Evolutionary conservation across 37 sponge, comb jelly and placozoan genomes (phyloP), one percentile per base, ranked within the genome.

Genomic region (Amphimedon queenslandica): DNA sequence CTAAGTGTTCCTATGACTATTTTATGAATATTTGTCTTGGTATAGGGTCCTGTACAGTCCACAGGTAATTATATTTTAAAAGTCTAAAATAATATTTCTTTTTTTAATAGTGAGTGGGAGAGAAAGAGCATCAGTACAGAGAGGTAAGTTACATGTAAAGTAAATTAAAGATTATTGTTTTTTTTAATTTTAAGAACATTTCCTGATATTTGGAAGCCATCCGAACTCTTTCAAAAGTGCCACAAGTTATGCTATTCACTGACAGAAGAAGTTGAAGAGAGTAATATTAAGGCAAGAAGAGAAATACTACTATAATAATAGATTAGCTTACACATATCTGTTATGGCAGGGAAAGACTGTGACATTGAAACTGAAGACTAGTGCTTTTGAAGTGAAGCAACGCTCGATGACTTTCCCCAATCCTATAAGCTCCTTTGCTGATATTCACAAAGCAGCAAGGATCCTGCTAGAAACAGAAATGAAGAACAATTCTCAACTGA

Each of bases 41-140:
- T 5, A 31, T 97, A 11, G 95, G 95, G 1, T 86, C 87, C n/a
- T 70, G 65, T 55, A 67, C 84, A 4, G 84, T 91, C 6, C 55
- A 70, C 79, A 80, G 81, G 93, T 89, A 13, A 20, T 61, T 5
- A 42, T 42, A 71, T 37, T 66, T 58, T 0, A n/a, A 27, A n/a
- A 34, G 6, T 47, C 53, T 13, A 75, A n/a, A 21, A n/a, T n/a
- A 21, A 32, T 24, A 5, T 23, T 57, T 5, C 55, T 55, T 11
- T 29, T n/a, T 67, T 56, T 55, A 25, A 28, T 63, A 86, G 87
- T 42, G 73, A 75, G 3, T 78, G 82, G 71, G 72, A 88, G 29
- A 73, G 93, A 39, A 95, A 95, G 67, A 92, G 93, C 29, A 85
- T 92, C 29, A 95, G 96, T 40, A 88, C 82, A 11, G 93, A 95